A percentile compares a stretch with the other conserved stretches of the same genome.
Conservation (phyloP, 2,888 invertebrate species). For the Amiota minor region DNA sequence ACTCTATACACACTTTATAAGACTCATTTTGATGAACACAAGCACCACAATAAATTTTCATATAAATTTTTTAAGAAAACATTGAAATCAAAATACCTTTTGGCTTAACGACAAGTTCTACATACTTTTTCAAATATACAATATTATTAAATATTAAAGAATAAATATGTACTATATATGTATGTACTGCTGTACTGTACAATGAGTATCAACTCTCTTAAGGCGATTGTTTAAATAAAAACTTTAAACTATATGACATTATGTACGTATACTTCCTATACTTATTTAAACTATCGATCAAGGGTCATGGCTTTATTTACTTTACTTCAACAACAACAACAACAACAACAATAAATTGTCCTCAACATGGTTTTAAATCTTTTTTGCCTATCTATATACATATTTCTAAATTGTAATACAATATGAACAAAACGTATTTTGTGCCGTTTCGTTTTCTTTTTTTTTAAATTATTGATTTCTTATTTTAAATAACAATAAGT, state of each 20-base stretch:
- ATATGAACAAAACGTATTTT: background rate
- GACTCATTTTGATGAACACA: conserved; percentile 48
- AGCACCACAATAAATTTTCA: conserved; percentile 25
- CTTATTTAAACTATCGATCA: background rate
- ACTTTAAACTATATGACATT: background rate
- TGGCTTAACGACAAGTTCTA: conserved; percentile 54
- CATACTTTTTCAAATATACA: background rate
- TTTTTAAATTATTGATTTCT: background rate
- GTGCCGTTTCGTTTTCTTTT: conserved; percentile 3
- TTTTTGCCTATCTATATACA: background rate
- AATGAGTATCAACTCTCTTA: background rate
- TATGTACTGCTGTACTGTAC: no score
- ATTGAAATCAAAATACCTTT: conserved; percentile 48
- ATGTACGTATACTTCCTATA: background rate
- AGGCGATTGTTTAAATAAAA: conserved; percentile 18
- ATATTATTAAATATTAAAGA: no score
- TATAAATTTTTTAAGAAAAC: conserved; percentile 20
- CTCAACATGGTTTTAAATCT: background rate
- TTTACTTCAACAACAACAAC: background rate
- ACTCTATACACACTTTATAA: conserved; percentile 35
- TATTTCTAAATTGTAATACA: no score
- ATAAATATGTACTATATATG: no score
- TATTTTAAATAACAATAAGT: background rate
- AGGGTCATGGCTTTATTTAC: conserved; percentile 16
- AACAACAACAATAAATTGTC: background rate